Evolutionary conservation across 37 sponge, comb jelly and placozoan genomes (phyloP).

Genomic region (Petrosia ficiformis): DNA sequence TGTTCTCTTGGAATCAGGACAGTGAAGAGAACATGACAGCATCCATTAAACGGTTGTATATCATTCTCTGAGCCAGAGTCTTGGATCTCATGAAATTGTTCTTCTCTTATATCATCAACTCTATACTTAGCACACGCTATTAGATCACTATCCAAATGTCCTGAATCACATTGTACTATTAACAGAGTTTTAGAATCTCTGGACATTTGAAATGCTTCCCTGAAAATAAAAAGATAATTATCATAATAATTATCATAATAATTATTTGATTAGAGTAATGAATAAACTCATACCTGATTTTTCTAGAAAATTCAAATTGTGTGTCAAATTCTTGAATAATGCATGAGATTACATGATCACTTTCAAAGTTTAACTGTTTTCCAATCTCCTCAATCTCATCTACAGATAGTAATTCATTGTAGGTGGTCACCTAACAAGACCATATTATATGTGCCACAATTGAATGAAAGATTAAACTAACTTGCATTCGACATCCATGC

Average conservation of each 20-base stretch:
- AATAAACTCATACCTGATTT: conserved; percentile 72
- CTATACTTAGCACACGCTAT: conserved; percentile 88
- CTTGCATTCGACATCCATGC: conserved; percentile 6
- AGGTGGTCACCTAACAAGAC: conserved; percentile 78
- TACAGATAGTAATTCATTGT: conserved; percentile 61
- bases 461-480: background rate
- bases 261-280: too few species aligned
- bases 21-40: conserved; percentile 53
- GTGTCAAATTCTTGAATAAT: conserved; percentile 79
- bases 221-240: too few species aligned
- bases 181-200: conserved; percentile 22
- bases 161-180: conserved; percentile 86
- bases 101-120: conserved; percentile 29
- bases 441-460: background rate
- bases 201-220: background rate
- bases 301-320: conserved; percentile 66
- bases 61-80: background rate
- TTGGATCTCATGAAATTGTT: background rate
- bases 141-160: conserved; percentile 74
- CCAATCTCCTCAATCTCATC: conserved; percentile 26
- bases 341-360: background rate
- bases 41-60: background rate
- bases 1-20: conserved; percentile 44
- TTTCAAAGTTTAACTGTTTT: background rate
- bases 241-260: too few species aligned